Conservation (phyloP, 2,888 invertebrate species). For the Sylvicola cinctus region DNA sequence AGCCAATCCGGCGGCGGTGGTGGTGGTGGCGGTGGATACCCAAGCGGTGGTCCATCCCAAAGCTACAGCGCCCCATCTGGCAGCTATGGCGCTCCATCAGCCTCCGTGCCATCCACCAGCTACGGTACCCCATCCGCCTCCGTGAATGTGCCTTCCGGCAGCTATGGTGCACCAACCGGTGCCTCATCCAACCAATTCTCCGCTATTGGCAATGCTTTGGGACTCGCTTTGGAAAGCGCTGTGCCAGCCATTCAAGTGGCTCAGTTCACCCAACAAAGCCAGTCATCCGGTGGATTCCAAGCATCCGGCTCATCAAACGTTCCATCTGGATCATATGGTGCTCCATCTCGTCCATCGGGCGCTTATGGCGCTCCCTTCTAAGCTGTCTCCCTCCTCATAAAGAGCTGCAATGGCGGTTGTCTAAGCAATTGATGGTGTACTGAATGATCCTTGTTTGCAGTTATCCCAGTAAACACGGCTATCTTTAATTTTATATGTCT, state of each 20-base stretch:
- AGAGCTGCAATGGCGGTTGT: too few relatives aligned
- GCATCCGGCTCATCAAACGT: constrained; percentile 21
- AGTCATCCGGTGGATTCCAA: constrained; percentile 23
- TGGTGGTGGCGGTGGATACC: constrained; percentile 28
- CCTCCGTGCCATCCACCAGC: constrained; percentile 11
- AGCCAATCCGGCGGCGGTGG: constrained; percentile 21
- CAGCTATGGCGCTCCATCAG: constrained; percentile 39
- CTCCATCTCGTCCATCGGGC: constrained; percentile 39
- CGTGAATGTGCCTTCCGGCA: not conserved
- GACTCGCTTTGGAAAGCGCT: constrained; percentile 67
- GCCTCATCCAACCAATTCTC: too few relatives aligned
- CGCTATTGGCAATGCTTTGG: constrained; percentile 14
- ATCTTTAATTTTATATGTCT: too few relatives aligned
- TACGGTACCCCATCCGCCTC: constrained; percentile 7
- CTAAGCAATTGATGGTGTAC: too few relatives aligned
- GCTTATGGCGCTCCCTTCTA: constrained; percentile 37
- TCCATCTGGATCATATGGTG: constrained; percentile 29
- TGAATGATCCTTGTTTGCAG: too few relatives aligned
- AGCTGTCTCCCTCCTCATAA: too few relatives aligned
- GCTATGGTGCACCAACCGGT: too few relatives aligned
- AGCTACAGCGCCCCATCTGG: constrained; percentile 48
- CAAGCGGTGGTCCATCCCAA: constrained; percentile 35
- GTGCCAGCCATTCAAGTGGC: constrained; percentile 77
- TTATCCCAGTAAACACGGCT: too few relatives aligned
- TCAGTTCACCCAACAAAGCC: constrained; percentile 51